Conservation (phyloP, 2,888 invertebrate genomes). For the Nowickia ferox region DNA sequence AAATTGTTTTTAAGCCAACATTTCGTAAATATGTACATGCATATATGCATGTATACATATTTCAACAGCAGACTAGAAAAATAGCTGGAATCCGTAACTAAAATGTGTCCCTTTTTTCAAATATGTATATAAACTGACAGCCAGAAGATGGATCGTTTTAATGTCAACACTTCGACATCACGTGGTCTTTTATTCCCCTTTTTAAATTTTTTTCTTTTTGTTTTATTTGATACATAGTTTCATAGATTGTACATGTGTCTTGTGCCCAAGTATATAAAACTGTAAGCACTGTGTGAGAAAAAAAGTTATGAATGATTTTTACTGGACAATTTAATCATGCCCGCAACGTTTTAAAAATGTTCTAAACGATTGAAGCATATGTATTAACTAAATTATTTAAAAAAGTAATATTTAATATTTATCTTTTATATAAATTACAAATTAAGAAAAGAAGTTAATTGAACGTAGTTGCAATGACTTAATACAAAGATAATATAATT, state of each 20-base stretch:
- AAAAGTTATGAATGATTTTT: constrained; percentile 11
- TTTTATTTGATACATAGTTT: background rate
- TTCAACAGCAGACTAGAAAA: constrained; percentile 16
- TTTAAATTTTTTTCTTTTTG: background rate
- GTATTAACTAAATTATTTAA: too few species aligned
- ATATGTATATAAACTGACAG: constrained; percentile 75
- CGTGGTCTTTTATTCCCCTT: constrained; percentile 40
- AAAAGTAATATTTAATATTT: too few species aligned
- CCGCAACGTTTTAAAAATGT: background rate
- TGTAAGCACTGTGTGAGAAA: background rate
- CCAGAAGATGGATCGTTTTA: constrained; percentile 77
- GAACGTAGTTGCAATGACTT: too few species aligned
- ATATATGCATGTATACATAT: background rate
- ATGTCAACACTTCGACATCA: constrained; percentile 72
- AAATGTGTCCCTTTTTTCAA: constrained; percentile 48
- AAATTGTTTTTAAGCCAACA: constrained; percentile 19
- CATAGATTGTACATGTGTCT: constrained; percentile 2
- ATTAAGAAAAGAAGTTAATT: too few species aligned
- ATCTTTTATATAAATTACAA: too few species aligned
- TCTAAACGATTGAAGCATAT: too few species aligned
- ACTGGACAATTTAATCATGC: background rate
- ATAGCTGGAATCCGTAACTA: constrained; percentile 28
- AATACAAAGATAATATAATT: too few species aligned
- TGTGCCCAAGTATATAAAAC: constrained; percentile 4
- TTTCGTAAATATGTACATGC: background rate